phyloP scores from a whole-genome alignment of 1,140 invertebrate genomes.

The Brachionus sp. region DNA sequence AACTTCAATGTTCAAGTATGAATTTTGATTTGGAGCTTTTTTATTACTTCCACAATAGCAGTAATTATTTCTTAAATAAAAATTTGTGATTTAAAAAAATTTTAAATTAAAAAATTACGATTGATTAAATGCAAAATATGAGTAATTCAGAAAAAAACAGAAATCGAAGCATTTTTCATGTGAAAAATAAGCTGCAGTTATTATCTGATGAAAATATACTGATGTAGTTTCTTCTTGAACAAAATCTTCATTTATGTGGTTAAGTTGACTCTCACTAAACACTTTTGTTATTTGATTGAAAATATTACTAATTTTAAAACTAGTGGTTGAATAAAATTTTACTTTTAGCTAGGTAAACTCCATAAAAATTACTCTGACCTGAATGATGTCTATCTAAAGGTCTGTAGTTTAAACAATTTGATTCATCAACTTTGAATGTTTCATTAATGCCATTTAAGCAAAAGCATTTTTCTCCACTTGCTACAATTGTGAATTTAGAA shows the following conservation, averaged over 20 bases:
- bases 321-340: not conserved
- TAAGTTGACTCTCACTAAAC: too few species aligned
- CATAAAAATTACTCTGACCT: not conserved
- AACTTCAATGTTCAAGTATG: too few species aligned
- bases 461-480: not conserved
- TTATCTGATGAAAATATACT: not conserved
- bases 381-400: not conserved
- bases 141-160: not conserved
- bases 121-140: not conserved
- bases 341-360: not conserved
- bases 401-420: not conserved
- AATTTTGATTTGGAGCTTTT: too few species aligned
- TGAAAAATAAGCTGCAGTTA: not conserved
- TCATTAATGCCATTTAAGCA: not conserved
- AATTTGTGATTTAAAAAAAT: too few species aligned
- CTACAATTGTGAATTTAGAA: not conserved
- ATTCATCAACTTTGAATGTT: not conserved
- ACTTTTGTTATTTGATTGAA: too few species aligned
- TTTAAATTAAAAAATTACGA: not conserved
- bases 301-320: too few species aligned
- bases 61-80: too few species aligned
- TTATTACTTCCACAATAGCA: too few species aligned
- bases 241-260: too few species aligned
- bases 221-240: not conserved
- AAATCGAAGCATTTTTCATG: not conserved